Base-by-base conservation (phyloP, 1,140 invertebrate genomes). In the Formica exsecta region DNA sequence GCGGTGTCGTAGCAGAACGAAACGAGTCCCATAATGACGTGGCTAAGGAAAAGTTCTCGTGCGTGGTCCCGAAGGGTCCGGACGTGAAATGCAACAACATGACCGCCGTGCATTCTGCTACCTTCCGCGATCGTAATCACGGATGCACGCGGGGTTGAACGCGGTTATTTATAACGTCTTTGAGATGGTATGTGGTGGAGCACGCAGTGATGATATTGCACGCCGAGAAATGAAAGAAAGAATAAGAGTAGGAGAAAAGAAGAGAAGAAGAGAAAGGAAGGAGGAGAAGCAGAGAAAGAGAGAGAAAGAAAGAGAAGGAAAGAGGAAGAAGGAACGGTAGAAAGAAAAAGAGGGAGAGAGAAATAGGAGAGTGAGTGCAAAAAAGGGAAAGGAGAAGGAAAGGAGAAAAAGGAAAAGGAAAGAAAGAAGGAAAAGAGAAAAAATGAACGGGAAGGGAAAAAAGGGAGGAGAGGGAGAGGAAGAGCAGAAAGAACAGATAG, bases 81-180 rank as follows among this genome's bases (percentile, higher is more conserved):
- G 65, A 59, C 54, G 51, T 61, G 41, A 32, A 68, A 75, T 51
- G 32, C 32, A 64, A 36, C 66, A 86, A 88, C 74, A 81, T 79
- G 88, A 86, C 74, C 48, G 74, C 59, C 73, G 51, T 89, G 59
- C 88, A 80, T 76, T 89, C 73, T 88, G 81, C 86, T 86, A 88
- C 88, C 87, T 89, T 89, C 80, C 88, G 86, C 87, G 88, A 89
- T 89, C 75, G 81, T 89, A 88, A 89, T 88, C 86, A 86, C 81
- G 86, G 86, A 88, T 89, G 59, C 68, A 74, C 81, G 81, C 86
- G 70, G 87, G 62, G n/a, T 32, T 70, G 88, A 86, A 74, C 84
- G 65, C 44, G 48, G 86, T 89, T 89, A 89, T 89, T 89, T 89
- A 89, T 88, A 89, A 89, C 87, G 81, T 68, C 81, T 89, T 89